A percentile compares a stretch with the other conserved stretches of the same genome.
Conservation (phyloP, 2,797 vertebrate genomes). For the Leptodactylus fallax region DNA sequence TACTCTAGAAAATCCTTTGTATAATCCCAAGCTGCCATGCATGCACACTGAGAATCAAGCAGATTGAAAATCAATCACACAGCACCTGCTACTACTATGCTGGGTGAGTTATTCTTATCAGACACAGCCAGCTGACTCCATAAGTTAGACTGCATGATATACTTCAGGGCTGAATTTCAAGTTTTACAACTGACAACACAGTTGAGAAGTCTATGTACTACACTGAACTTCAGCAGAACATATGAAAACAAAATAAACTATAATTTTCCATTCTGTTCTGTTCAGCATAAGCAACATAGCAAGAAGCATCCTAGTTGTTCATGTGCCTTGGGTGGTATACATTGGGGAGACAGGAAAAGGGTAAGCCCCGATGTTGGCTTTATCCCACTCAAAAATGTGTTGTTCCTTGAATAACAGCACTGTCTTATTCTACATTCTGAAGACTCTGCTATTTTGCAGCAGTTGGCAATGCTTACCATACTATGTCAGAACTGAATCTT, state of each 20-base stretch:
- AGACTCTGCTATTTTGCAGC: too few species aligned
- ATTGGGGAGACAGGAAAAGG: too few species aligned
- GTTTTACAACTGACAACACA: neutral
- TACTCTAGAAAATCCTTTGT: slow-evolving; percentile 18
- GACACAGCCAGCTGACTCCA: slow-evolving; percentile 25
- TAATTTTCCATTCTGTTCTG: neutral
- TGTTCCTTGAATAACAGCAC: too few species aligned
- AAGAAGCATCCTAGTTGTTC: too few species aligned
- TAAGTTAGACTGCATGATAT: slow-evolving; percentile 7
- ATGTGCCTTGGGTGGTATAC: too few species aligned
- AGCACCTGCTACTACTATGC: slow-evolving; percentile 31
- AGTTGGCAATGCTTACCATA: too few species aligned
- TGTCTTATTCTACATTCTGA: too few species aligned
- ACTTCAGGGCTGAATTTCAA: neutral
- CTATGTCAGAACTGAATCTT: too few species aligned
- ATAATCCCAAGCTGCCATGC: slow-evolving; percentile 21
- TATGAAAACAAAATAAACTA: neutral
- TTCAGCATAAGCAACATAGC: neutral
- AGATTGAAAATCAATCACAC: slow-evolving; percentile 43
- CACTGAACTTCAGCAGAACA: neutral
- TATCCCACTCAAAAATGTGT: too few species aligned
- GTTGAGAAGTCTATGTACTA: neutral
- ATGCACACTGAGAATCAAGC: slow-evolving; percentile 27
- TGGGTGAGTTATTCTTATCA: slow-evolving; percentile 36
- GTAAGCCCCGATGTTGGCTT: too few species aligned